These are phyloP conservation scores for Chamaetylas fuelleborni DNA, from an alignment of 2,113 vertebrate species.

Conservation along the genomic window DNA sequence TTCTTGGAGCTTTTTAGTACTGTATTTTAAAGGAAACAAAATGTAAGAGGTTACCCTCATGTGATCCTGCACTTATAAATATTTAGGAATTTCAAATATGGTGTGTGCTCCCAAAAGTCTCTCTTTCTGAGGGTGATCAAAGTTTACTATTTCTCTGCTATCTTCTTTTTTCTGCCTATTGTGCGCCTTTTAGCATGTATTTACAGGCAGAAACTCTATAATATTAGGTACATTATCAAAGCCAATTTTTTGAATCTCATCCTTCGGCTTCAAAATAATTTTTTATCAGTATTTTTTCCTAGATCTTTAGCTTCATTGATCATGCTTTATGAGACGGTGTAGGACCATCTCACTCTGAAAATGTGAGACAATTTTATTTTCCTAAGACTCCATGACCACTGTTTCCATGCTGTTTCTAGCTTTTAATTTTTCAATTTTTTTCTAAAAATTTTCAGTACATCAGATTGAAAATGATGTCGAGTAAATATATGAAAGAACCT, in stretches of 20 bases:
- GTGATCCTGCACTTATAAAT: background rate
- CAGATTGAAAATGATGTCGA: background rate
- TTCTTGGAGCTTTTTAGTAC: background rate
- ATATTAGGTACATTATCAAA: background rate
- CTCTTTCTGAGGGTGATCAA: background rate
- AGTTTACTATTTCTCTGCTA: background rate
- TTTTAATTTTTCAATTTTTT: background rate
- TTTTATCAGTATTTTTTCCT: background rate
- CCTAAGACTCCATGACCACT: background rate
- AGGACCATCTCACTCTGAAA: no score
- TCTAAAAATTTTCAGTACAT: background rate
- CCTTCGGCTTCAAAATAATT: background rate
- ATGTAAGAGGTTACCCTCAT: background rate
- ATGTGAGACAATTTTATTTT: background rate
- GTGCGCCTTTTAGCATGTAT: background rate
- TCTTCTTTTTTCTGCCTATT: background rate
- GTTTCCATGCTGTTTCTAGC: background rate
- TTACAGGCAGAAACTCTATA: background rate
- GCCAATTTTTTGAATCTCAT: background rate
- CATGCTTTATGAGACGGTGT: no score
- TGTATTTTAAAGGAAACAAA: background rate
- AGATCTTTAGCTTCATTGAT: background rate
- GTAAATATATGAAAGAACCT: background rate
- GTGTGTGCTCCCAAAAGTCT: accelerated
- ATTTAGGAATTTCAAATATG: background rate